Evolutionary conservation across 2,888 invertebrate species (phyloP).

Genomic region (Loripinus fragilis): DNA sequence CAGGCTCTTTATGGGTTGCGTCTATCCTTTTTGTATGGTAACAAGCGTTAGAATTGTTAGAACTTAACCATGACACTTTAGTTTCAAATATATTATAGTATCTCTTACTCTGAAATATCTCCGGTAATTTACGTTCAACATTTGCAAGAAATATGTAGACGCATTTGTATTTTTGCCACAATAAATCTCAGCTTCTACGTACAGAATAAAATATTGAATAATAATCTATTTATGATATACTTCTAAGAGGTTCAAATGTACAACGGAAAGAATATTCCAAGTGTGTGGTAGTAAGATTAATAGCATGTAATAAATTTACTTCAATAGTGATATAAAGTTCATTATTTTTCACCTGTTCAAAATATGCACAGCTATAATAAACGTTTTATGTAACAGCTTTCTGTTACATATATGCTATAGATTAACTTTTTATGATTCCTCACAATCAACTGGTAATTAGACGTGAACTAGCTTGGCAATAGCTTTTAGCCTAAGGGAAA

Average conservation of each 20-base stretch:
- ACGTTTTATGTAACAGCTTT: not conserved
- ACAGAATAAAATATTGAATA: constrained; percentile 7
- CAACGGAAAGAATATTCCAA: not conserved
- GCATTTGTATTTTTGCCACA: not conserved
- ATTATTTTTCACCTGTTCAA: constrained; percentile 8
- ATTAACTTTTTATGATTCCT: too few relatives aligned
- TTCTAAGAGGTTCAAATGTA: constrained; percentile 6
- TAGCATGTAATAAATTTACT: not conserved
- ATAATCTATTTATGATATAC: not conserved
- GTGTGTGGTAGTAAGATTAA: constrained; percentile 13
- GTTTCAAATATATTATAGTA: too few relatives aligned
- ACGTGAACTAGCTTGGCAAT: too few relatives aligned
- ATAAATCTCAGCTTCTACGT: not conserved
- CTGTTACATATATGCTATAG: not conserved
- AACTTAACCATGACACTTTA: too few relatives aligned
- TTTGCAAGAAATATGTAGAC: not conserved
- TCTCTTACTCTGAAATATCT: too few relatives aligned
- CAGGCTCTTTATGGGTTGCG: too few relatives aligned
- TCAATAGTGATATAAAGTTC: not conserved
- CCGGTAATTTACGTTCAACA: not conserved
- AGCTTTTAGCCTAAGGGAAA: too few relatives aligned
- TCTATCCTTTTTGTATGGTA: too few relatives aligned
- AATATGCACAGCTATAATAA: constrained; percentile 7
- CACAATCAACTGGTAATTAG: too few relatives aligned
- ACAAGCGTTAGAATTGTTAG: too few relatives aligned